A percentile compares a stretch with the other conserved stretches of the same genome.
phyloP scores from a whole-genome alignment of 2,888 invertebrate species.

The Baccha elongata region DNA sequence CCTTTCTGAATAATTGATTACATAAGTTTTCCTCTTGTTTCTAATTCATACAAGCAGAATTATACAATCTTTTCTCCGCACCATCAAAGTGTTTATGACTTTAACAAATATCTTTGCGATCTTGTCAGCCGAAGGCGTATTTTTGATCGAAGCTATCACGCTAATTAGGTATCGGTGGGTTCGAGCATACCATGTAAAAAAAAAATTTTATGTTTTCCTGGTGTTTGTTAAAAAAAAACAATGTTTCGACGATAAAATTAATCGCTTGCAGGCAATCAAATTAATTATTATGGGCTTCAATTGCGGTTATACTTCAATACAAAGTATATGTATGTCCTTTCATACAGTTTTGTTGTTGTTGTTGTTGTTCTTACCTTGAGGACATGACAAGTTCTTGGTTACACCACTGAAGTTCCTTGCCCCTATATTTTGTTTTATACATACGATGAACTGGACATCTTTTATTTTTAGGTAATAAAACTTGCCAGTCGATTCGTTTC shows the following conservation, averaged over 20 bases:
- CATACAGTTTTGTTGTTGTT: no score
- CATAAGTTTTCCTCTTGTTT: slow-evolving; percentile 28
- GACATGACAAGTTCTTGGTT: slow-evolving; percentile 65
- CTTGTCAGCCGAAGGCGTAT: slow-evolving; percentile 57
- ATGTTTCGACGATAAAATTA: slow-evolving; percentile 22
- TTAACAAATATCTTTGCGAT: slow-evolving; percentile 48
- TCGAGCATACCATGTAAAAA: slow-evolving; percentile 24
- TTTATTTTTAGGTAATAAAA: slow-evolving; percentile 59
- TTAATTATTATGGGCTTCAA: slow-evolving; percentile 47
- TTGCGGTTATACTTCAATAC: slow-evolving; percentile 46
- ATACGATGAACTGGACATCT: slow-evolving; percentile 51
- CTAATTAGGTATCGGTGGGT: slow-evolving; percentile 61
- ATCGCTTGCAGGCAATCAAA: slow-evolving; percentile 54
- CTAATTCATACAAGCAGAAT: not conserved
- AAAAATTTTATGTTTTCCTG: slow-evolving; percentile 32
- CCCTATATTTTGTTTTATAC: slow-evolving; percentile 52
- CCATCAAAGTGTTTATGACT: slow-evolving; percentile 36
- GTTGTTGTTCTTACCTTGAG: not conserved
- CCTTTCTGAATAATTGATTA: slow-evolving; percentile 61
- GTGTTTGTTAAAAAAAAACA: slow-evolving; percentile 24
- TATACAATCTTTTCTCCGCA: not conserved
- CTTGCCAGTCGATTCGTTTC: slow-evolving; percentile 41
- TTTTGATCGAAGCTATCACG: slow-evolving; percentile 66
- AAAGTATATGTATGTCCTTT: not conserved
- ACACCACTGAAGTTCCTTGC: slow-evolving; percentile 41